A percentile compares a stretch with the other conserved stretches of the same genome.
Evolutionary conservation across 1,140 invertebrate species (phyloP).

Genomic region (Drosophila aff.): DNA sequence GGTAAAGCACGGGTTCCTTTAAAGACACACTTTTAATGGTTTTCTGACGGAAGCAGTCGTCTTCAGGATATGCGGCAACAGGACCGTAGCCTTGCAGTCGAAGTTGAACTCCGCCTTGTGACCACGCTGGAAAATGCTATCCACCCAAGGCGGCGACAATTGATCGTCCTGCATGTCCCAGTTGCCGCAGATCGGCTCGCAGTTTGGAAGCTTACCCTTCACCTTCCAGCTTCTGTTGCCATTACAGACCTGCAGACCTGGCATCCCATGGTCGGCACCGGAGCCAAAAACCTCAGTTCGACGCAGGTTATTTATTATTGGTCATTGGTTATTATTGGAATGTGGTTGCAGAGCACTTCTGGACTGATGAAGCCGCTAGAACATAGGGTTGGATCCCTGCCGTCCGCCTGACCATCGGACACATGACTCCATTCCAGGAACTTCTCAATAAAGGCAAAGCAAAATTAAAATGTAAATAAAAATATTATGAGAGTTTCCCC

Average conservation of each 20-base stretch:
- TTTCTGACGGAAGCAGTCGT: no score
- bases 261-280: background rate
- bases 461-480: no score
- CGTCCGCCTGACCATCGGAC: background rate
- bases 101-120: constrained; percentile 21
- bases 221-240: constrained; percentile 8
- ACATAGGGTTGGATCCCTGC: background rate
- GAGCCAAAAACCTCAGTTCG: background rate
- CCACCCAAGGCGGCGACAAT: constrained; percentile 42
- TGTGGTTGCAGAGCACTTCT: no score
- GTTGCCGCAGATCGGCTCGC: constrained; percentile 26
- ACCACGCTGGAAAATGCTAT: constrained; percentile 37
- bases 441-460: no score
- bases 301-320: constrained; percentile 5
- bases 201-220: background rate
- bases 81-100: constrained; percentile 64
- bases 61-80: constrained; percentile 25
- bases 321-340: no score
- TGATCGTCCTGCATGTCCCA: background rate
- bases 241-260: constrained; percentile 11
- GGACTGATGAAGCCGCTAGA: no score
- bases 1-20: constrained; percentile 2
- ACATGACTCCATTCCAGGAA: no score
- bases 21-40: no score
- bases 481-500: no score